A percentile compares a stretch with the other conserved stretches of the same genome.
These are phyloP conservation scores for Choristoneura fumiferana DNA, from an alignment of 1,140 invertebrate species.

Conservation along the genomic window DNA sequence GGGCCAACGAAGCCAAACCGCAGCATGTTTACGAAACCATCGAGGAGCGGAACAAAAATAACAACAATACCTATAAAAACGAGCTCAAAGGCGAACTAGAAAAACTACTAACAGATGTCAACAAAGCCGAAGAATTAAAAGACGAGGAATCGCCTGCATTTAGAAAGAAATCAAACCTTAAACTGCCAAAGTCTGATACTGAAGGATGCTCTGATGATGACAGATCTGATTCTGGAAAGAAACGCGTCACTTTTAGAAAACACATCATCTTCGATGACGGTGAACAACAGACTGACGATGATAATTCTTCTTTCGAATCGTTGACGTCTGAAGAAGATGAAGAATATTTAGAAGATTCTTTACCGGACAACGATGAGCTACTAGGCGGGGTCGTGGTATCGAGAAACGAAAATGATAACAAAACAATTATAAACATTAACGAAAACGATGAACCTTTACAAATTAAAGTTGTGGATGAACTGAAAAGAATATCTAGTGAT, in stretches of 20 bases:
- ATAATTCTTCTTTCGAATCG: constrained; percentile 67
- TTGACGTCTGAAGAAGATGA: constrained; percentile 62
- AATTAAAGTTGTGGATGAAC: constrained; percentile 43
- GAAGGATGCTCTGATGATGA: constrained; percentile 68
- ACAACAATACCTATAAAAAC: constrained; percentile 42
- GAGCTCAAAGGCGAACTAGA: constrained; percentile 57
- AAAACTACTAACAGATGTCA: constrained; percentile 43
- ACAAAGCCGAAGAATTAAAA: constrained; percentile 28
- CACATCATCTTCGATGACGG: constrained; percentile 68
- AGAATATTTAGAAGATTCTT: constrained; percentile 55
- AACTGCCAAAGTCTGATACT: constrained; percentile 61
- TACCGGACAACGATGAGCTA: constrained; percentile 53
- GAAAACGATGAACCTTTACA: constrained; percentile 37
- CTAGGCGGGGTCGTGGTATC: constrained; percentile 50
- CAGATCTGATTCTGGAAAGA: constrained; percentile 63
- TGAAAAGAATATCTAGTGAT: constrained; percentile 61
- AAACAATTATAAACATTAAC: constrained; percentile 55
- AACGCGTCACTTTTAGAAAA: constrained; percentile 64
- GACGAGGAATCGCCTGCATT: constrained; percentile 41
- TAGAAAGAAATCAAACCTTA: constrained; percentile 65
- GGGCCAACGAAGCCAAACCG: constrained; percentile 32
- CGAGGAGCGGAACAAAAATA: constrained; percentile 25
- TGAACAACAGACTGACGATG: constrained; percentile 67
- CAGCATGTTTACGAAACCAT: constrained; percentile 47
- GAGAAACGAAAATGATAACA: constrained; percentile 47